Evolutionary conservation across 2,888 invertebrate genomes (phyloP), one percentile per base, ranked within the genome.

Genomic region (Ophion slaviceki): DNA sequence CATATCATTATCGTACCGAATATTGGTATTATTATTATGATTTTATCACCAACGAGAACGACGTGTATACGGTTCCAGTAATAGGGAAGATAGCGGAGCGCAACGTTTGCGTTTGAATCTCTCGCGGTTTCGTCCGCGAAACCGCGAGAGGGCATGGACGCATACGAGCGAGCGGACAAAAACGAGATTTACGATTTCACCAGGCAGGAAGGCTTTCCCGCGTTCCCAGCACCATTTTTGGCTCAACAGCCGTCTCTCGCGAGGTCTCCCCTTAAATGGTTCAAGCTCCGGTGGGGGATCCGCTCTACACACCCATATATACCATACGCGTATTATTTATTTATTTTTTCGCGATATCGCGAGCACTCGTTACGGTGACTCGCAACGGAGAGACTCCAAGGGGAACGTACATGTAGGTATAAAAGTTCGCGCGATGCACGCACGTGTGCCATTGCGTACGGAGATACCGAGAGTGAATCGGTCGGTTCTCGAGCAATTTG

Each of bases 131-230:
- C 32, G 57, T 40, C 24, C 57, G 47, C 64, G 75, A 64, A 40
- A 76, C 64, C 57, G 20, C 24, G 57, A 61, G 40, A 75, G 75
- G 70, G 45, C 57, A 64, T 53, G 75, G 8, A 76, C 53, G 40
- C 45, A 24, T 40, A 76, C 32, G 67, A 77, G 53, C n/a, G 78
- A 14, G 77, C 10, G 59, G 40, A 70, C 57, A 78, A 45, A 78
- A 61, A 86, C 66, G 84, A 90, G 91, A 91, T 91, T 91, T 91
- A 91, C 89, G 91, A 91, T 90, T 90, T 89, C 89, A 88, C 89
- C 87, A 83, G 85, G 80, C 80, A 71, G 87, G 86, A 88, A 86
- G 85, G 88, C 88, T 89, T 90, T 91, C 89, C 90, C 88, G 87
- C 78, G 78, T 72, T 70, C 76, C 32, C 11, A 71, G 82, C 83